phyloP scores from a whole-genome alignment of 2,797 vertebrate species.

The Pelobates cultripes region DNA sequence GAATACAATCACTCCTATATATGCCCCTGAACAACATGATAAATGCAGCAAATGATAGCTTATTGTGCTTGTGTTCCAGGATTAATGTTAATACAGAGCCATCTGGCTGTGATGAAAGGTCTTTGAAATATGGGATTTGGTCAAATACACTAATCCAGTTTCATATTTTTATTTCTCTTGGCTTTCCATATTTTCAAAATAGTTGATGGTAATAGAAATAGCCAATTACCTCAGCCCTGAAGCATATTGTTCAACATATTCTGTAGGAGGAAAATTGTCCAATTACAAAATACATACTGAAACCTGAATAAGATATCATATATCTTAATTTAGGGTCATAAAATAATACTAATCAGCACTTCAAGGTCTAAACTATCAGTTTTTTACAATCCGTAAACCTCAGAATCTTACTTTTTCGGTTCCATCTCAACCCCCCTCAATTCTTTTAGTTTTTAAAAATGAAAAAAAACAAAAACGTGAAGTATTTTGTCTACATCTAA shows the following conservation, averaged over 20 bases:
- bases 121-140: too few relatives aligned
- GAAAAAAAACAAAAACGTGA: neutral
- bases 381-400: neutral
- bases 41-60: too few relatives aligned
- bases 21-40: too few relatives aligned
- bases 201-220: neutral
- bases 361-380: neutral
- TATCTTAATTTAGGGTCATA: neutral
- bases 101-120: too few relatives aligned
- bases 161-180: neutral
- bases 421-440: neutral
- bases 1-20: too few relatives aligned
- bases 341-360: neutral
- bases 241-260: neutral
- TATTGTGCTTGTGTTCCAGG: too few relatives aligned
- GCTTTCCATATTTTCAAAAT: neutral
- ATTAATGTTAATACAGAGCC: too few relatives aligned
- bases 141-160: too few relatives aligned
- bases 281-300: neutral
- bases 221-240: neutral
- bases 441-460: too few relatives aligned
- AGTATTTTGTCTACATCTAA: neutral
- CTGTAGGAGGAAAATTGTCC: neutral
- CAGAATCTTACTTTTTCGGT: neutral
- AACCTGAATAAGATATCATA: neutral